Evolutionary conservation across 2,113 vertebrate species (phyloP).

Genomic region (Festucalex cinctus): DNA sequence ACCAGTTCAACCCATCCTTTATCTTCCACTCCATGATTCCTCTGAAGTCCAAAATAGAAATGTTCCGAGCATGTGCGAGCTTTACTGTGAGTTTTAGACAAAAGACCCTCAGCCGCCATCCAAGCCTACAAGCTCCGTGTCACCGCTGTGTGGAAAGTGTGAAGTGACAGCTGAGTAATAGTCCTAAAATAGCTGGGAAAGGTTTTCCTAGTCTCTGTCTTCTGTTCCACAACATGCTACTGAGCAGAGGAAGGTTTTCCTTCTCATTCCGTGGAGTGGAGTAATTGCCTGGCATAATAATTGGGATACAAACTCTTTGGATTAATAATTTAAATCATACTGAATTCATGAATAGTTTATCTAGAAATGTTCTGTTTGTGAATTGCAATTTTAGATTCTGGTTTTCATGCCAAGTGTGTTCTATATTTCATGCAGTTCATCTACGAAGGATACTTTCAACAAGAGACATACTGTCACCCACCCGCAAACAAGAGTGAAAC

Average conservation of each 20-base stretch:
- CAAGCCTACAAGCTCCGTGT: constrained; percentile 53
- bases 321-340: constrained; percentile 44
- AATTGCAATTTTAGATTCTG: constrained; percentile 25
- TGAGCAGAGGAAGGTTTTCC: constrained; percentile 30
- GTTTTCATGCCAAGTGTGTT: neutral
- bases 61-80: constrained; percentile 47
- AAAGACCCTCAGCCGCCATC: constrained; percentile 51
- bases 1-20: constrained; percentile 46
- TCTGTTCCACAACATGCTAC: constrained; percentile 19
- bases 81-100: constrained; percentile 43
- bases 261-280: constrained; percentile 13
- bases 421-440: constrained; percentile 25
- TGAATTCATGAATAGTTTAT: constrained; percentile 43
- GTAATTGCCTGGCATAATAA: constrained; percentile 37
- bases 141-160: constrained; percentile 68
- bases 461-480: constrained; percentile 22
- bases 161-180: constrained; percentile 73
- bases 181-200: constrained; percentile 66
- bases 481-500: constrained; percentile 24
- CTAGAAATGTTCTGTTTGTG: constrained; percentile 11
- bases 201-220: constrained; percentile 49
- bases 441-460: constrained; percentile 22
- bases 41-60: constrained; percentile 60
- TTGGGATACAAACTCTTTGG: constrained; percentile 39
- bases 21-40: constrained; percentile 55